Evolutionary conservation across 2,113 vertebrate genomes (phyloP).

Genomic region (Bufo bufo): DNA sequence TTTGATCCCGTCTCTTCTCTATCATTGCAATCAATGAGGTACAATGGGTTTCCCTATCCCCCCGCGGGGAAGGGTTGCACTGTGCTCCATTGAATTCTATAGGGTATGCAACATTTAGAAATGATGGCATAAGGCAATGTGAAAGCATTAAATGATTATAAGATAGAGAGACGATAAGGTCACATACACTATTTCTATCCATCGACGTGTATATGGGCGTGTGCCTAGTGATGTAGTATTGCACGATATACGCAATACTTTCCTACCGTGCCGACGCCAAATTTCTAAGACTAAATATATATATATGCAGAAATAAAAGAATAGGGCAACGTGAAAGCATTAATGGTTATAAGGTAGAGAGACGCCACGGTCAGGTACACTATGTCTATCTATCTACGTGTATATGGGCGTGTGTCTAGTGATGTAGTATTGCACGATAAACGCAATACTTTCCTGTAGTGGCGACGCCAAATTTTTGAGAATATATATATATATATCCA

Average conservation of each 20-base stretch:
- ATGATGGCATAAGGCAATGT: not conserved
- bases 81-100: not conserved
- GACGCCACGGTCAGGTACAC: not conserved
- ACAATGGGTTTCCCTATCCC: not conserved
- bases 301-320: not conserved
- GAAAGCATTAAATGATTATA: not conserved
- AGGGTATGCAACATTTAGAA: not conserved
- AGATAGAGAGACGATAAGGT: not conserved
- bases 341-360: no score
- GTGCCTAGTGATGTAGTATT: not conserved
- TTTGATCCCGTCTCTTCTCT: not conserved
- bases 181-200: not conserved
- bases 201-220: not conserved
- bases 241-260: no score
- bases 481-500: conserved; percentile 21
- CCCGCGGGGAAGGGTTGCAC: not conserved
- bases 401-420: no score
- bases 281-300: not conserved
- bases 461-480: no score
- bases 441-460: no score
- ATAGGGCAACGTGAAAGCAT: no score
- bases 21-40: not conserved
- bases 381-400: not conserved
- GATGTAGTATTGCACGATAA: no score
- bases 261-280: no score